Percentiles rank a stretch among this genome's conserved stretches.
Evolutionary conservation across 2,888 invertebrate species (phyloP).

Genomic region (Yponomeuta plumbellus): DNA sequence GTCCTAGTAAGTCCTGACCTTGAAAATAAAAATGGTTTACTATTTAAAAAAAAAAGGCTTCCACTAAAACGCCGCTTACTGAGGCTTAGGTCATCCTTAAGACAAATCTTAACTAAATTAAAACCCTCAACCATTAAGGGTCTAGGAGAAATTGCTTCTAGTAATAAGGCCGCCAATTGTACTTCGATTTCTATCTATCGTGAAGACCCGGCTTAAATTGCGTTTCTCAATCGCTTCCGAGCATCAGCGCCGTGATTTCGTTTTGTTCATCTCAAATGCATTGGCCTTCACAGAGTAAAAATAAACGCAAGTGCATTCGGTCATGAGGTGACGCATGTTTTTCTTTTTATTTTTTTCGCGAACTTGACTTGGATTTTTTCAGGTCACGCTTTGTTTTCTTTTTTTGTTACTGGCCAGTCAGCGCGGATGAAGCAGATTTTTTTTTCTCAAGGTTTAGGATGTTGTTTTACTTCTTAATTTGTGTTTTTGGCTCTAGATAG

Average conservation of each 20-base stretch:
- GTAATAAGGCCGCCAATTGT: no score
- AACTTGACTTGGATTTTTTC: constrained; percentile 59
- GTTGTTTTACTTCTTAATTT: neutral
- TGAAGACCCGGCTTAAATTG: no score
- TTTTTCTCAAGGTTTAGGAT: neutral
- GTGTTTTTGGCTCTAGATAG: neutral
- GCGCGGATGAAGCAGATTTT: neutral
- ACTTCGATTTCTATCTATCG: no score
- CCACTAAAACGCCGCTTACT: no score
- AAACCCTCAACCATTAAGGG: no score
- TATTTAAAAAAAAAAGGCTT: no score
- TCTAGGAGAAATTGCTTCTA: no score
- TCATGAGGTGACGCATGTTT: constrained; percentile 30
- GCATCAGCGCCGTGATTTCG: neutral
- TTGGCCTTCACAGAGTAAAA: constrained; percentile 14
- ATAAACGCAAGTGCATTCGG: constrained; percentile 16
- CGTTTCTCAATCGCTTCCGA: neutral
- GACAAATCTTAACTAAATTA: no score
- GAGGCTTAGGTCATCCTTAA: no score
- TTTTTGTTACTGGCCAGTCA: neutral
- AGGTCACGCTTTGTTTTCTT: constrained; percentile 27
- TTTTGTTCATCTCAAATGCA: constrained; percentile 1
- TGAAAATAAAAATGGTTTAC: no score
- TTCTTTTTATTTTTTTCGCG: constrained; percentile 29
- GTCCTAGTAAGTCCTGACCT: no score